These are phyloP conservation scores for Embidobia sp. DNA, from an alignment of 2,888 invertebrate species.

Conservation along the genomic window DNA sequence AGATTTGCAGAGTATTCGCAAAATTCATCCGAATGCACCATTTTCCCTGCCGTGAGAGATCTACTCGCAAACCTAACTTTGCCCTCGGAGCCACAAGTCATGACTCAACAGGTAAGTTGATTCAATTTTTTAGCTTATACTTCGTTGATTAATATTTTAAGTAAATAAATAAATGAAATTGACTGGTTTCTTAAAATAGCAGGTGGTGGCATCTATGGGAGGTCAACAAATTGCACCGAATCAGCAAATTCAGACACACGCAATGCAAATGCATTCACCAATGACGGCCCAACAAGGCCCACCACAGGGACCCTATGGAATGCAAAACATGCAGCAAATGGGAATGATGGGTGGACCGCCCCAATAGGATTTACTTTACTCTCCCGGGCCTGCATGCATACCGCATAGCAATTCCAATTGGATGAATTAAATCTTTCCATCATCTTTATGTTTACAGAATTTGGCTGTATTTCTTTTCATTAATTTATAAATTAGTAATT, in stretches of 20 bases:
- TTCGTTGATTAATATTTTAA: too few relatives aligned
- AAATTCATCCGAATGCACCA: conserved; percentile 89
- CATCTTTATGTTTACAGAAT: conserved; percentile 7
- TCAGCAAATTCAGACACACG: conserved; percentile 83
- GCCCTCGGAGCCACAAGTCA: conserved; percentile 89
- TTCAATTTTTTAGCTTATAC: too few relatives aligned
- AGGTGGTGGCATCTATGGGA: conserved; percentile 82
- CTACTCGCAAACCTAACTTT: conserved; percentile 91
- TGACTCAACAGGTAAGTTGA: conserved; percentile 77
- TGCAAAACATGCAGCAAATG: conserved; percentile 78
- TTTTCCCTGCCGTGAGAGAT: conserved; percentile 95
- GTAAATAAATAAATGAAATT: too few relatives aligned
- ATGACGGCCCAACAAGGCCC: conserved; percentile 81
- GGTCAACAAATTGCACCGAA: conserved; percentile 82
- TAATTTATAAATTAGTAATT: neutral
- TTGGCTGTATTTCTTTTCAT: conserved; percentile 20
- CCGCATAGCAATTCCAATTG: conserved; percentile 68
- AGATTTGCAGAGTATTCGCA: conserved; percentile 88
- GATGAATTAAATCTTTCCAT: conserved; percentile 65
- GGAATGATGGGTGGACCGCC: conserved; percentile 80
- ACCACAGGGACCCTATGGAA: conserved; percentile 78
- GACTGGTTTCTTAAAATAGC: conserved; percentile 23
- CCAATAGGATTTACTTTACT: conserved; percentile 77
- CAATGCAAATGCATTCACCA: conserved; percentile 84
- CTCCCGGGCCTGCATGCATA: conserved; percentile 70